phyloP scores from a whole-genome alignment of 2,797 vertebrate species.

The Mastacembelus armatus region DNA sequence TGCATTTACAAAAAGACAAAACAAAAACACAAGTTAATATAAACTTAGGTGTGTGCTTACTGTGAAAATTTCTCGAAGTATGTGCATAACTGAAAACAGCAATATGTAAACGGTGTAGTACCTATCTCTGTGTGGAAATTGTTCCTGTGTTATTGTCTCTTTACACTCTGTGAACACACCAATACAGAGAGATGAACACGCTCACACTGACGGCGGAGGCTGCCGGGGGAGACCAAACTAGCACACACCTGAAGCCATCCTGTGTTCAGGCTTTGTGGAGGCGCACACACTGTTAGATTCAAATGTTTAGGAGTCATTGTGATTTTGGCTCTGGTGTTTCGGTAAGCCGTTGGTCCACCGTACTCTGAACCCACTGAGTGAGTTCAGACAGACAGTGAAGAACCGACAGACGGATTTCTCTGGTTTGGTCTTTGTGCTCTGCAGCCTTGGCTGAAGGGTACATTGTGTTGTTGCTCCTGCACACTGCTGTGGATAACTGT shows the following conservation, averaged over 20 bases:
- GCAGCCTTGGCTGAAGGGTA: slow-evolving; percentile 28
- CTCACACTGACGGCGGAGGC: slow-evolving; percentile 22
- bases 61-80: slow-evolving; percentile 55
- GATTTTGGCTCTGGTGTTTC: no score
- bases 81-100: slow-evolving; percentile 65
- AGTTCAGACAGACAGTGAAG: no score
- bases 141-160: slow-evolving; percentile 60
- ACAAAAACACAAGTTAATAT: slow-evolving; percentile 36
- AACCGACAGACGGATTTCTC: no score
- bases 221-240: no score
- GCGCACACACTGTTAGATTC: background rate
- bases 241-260: no score
- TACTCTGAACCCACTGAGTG: background rate
- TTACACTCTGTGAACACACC: slow-evolving; percentile 48
- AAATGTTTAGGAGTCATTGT: background rate
- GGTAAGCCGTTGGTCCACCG: no score
- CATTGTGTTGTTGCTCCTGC: slow-evolving; percentile 38
- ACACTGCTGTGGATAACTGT: slow-evolving; percentile 34
- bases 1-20: slow-evolving; percentile 40
- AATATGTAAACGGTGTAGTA: slow-evolving; percentile 73
- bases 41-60: slow-evolving; percentile 55
- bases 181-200: slow-evolving; percentile 18
- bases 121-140: slow-evolving; percentile 63
- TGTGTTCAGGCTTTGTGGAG: no score
- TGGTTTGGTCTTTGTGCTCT: background rate